Percentiles rank a stretch among this genome's conserved stretches.
phyloP scores from a whole-genome alignment of 1,140 invertebrate species.

The Brachionus koreanus region DNA sequence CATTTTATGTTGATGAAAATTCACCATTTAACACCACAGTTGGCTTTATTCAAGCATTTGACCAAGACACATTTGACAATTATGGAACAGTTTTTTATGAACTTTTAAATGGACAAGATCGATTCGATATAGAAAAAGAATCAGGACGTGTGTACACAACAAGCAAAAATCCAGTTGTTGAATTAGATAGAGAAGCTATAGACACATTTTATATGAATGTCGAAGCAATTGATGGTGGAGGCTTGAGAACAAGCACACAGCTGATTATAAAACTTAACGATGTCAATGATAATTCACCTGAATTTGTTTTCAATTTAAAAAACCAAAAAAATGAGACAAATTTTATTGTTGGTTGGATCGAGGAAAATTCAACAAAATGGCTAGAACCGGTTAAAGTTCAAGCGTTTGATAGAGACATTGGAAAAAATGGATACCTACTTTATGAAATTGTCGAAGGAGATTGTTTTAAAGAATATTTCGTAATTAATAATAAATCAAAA shows the following conservation, averaged over 20 bases:
- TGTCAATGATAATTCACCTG: slow-evolving; percentile 59
- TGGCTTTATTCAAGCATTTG: slow-evolving; percentile 11
- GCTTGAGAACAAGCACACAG: slow-evolving; percentile 81
- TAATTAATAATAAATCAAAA: slow-evolving; percentile 70
- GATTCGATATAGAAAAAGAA: slow-evolving; percentile 73
- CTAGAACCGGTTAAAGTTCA: slow-evolving; percentile 33
- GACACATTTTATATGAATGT: slow-evolving; percentile 82
- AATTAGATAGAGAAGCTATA: slow-evolving; percentile 79
- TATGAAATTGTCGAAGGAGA: slow-evolving; percentile 43
- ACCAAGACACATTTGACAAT: not conserved
- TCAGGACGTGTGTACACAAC: slow-evolving; percentile 78
- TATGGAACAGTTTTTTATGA: slow-evolving; percentile 47
- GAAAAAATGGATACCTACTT: slow-evolving; percentile 1
- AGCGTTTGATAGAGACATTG: slow-evolving; percentile 35
- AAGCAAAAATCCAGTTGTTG: slow-evolving; percentile 59
- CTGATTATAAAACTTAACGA: slow-evolving; percentile 79
- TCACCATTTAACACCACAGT: not conserved
- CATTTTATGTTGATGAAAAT: slow-evolving; percentile 24
- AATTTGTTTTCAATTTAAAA: slow-evolving; percentile 45
- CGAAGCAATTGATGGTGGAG: slow-evolving; percentile 80
- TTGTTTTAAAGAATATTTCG: slow-evolving; percentile 44
- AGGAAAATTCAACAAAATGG: slow-evolving; percentile 8
- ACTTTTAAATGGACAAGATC: slow-evolving; percentile 53
- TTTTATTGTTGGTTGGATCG: slow-evolving; percentile 2
- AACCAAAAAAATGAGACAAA: not conserved